Percentiles rank a stretch among this genome's conserved stretches.
phyloP scores from a whole-genome alignment of 2,888 invertebrate species.

The Tuberolachnus salignus region DNA sequence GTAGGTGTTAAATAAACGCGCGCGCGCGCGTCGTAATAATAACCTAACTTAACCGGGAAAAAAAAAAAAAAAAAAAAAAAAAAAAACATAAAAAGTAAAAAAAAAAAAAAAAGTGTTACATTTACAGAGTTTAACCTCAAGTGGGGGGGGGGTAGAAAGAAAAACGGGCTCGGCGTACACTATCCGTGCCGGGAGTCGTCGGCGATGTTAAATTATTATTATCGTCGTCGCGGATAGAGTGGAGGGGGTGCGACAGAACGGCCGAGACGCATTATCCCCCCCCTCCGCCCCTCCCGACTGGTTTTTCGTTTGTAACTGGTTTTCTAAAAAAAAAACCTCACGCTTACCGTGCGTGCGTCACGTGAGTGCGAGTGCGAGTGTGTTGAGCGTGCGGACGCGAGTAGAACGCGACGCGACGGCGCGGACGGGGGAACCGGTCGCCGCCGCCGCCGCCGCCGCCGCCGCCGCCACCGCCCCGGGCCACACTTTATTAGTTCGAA shows the following conservation, averaged over 20 bases:
- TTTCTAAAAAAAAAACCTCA: conserved; percentile 41
- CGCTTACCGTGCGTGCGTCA: neutral
- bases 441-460: too few species aligned
- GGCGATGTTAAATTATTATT: neutral
- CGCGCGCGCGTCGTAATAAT: too few species aligned
- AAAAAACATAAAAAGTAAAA: too few species aligned
- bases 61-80: conserved; percentile 1
- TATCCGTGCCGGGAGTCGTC: conserved; percentile 8
- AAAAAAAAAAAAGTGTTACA: conserved; percentile 23
- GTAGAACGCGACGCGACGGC: too few species aligned
- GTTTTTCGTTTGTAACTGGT: conserved; percentile 55
- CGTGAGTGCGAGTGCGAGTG: neutral
- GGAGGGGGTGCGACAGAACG: conserved; percentile 1
- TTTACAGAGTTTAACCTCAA: conserved; percentile 20
- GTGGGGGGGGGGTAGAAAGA: conserved; percentile 4
- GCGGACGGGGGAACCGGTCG: too few species aligned
- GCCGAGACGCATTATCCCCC: conserved; percentile 47
- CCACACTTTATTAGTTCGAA: conserved; percentile 47
- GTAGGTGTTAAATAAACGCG: too few species aligned
- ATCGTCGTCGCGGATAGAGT: neutral
- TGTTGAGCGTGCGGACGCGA: too few species aligned
- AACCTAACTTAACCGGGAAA: neutral
- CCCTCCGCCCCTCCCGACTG: neutral
- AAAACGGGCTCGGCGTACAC: neutral
- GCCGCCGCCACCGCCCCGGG: conserved; percentile 1